phyloP scores from a whole-genome alignment of 1,140 invertebrate genomes.

The Aphis gossypii region DNA sequence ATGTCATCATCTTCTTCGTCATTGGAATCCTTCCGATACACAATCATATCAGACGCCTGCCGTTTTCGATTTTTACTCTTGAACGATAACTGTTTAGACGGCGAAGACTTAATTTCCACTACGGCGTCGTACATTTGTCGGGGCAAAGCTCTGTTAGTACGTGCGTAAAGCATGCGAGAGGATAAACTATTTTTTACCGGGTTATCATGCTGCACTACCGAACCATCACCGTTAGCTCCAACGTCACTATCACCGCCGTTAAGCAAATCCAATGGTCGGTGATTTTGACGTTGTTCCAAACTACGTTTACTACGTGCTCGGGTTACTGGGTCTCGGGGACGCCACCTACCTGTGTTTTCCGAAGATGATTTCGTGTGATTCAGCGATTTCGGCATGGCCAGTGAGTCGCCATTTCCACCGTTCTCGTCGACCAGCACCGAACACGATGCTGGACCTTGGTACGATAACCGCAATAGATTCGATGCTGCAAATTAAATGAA shows the following conservation, averaged over 20 bases:
- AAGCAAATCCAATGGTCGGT: neutral
- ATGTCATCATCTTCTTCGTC: neutral
- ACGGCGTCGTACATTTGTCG: slow-evolving; percentile 39
- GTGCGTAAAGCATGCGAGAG: slow-evolving; percentile 17
- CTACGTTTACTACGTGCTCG: slow-evolving; percentile 45
- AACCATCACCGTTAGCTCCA: neutral
- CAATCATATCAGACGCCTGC: slow-evolving; percentile 16
- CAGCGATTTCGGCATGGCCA: neutral
- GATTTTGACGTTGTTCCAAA: slow-evolving; percentile 22
- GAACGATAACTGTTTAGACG: neutral
- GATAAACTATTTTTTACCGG: neutral
- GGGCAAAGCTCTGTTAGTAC: slow-evolving; percentile 17
- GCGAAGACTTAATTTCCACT: no score
- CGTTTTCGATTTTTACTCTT: neutral
- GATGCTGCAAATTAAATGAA: slow-evolving; percentile 70
- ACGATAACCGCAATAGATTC: slow-evolving; percentile 81
- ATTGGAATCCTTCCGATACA: slow-evolving; percentile 23
- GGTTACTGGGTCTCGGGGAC: neutral
- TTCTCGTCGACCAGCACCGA: slow-evolving; percentile 79
- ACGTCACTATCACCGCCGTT: neutral
- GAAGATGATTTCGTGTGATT: neutral
- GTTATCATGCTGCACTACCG: neutral
- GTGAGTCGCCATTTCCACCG: neutral
- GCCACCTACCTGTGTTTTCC: slow-evolving; percentile 54
- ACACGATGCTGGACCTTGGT: slow-evolving; percentile 80